Percentiles rank a stretch among this genome's conserved stretches.
Conservation (phyloP, 2,797 vertebrate genomes). For the Sebastes hopkinsi region DNA sequence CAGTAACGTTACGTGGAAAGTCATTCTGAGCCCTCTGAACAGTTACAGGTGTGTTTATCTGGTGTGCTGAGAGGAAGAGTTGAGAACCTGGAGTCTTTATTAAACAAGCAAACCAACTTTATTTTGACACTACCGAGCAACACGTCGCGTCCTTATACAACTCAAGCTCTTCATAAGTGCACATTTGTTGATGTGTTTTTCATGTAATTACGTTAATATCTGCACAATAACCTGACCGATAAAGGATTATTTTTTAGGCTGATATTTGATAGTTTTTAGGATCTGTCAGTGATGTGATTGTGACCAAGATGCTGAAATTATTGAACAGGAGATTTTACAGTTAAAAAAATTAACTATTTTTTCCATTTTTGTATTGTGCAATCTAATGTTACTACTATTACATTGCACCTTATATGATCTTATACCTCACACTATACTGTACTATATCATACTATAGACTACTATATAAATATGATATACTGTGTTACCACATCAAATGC, state of each 20-base stretch:
- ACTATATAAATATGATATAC: not conserved
- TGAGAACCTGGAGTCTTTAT: not conserved
- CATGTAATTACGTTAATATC: not conserved
- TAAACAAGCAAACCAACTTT: not conserved
- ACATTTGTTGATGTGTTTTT: not conserved
- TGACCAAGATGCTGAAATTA: too few species aligned
- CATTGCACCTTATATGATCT: not conserved
- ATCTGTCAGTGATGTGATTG: not conserved
- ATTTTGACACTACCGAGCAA: not conserved
- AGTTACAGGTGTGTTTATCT: not conserved
- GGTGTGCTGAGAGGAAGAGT: not conserved
- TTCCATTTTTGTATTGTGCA: not conserved
- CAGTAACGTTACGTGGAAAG: too few species aligned
- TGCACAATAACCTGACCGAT: not conserved
- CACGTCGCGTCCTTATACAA: too few species aligned
- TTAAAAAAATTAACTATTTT: not conserved
- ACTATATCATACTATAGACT: not conserved
- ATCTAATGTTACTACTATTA: not conserved
- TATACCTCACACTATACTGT: not conserved
- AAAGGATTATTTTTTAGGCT: not conserved
- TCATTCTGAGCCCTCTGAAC: too few species aligned
- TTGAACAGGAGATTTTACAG: not conserved
- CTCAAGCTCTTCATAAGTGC: not conserved
- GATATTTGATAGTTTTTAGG: not conserved
- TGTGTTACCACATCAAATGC: not conserved